Base-by-base conservation (phyloP, 2,888 invertebrate species). In the Agonopterix subpropinquella region DNA sequence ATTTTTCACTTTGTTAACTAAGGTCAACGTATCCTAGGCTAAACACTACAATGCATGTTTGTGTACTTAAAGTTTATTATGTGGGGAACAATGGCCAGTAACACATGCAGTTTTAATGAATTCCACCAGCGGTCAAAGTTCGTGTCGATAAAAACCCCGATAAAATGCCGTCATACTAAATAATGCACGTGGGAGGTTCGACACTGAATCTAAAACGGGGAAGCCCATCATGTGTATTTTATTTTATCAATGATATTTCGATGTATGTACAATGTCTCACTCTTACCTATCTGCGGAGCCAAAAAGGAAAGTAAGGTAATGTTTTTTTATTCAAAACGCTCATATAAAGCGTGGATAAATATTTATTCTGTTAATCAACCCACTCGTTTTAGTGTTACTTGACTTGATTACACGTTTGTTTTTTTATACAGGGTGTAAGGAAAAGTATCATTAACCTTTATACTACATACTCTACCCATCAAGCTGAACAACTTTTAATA, bases 81-180 rank as follows among this genome's bases (percentile, higher is more conserved):
- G 13, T 15, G 13, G 42, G 8, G 42, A 41, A 41, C 41, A 41
- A 41, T 41, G 11, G 41, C 11, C n/a, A 41, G 11, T 41, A 41
- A 7, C 11, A 8, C 4, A 43, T 15, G 15, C 43, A 43, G 43
- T 43, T 43, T 43, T 15, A 13, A 43, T 43, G 9, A 43, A 15
- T 43, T 15, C 10, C 43, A 15, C 47, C 37, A 43, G 43, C 47
- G 47, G 43, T 47, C 47, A 47, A 47, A 37, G 47, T 36, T 47
- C 43, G 36, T 43, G 36, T 43, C 43, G 43, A 43, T 43, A 43
- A 43, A 43, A 13, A 18, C 15, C 8, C 43, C 11, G n/a, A 41
- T 41, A 11, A 11, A 41, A 41, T 41, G 11, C 8, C 11, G 41
- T 41, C 41, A 43, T 18, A 8, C n/a, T 11, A 41, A 41, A 41